Percentiles rank a stretch among this genome's conserved stretches.
Conservation (phyloP, 2,797 vertebrate genomes). For the Cuniculus paca region DNA sequence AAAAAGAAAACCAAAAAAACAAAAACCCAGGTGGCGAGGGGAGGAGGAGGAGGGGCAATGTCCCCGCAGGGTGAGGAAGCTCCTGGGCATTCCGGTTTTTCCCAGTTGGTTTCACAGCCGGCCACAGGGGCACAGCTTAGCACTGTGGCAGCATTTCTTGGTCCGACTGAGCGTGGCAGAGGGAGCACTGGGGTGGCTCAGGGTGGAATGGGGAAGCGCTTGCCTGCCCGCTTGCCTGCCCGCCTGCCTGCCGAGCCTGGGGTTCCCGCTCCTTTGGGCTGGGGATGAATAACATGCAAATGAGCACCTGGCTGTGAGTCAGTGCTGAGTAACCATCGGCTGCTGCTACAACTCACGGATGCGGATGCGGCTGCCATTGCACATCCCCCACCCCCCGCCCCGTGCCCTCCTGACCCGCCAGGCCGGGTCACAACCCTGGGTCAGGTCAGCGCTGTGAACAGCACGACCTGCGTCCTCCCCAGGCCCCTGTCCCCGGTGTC, state of each 20-base stretch:
- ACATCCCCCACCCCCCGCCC: no score
- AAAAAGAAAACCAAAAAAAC: background rate
- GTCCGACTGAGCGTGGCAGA: background rate
- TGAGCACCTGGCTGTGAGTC: conserved; percentile 77
- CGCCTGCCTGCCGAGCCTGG: background rate
- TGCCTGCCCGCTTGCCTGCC: no score
- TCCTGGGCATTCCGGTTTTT: background rate
- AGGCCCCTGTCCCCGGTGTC: background rate
- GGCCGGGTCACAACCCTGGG: background rate
- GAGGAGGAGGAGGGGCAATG: background rate
- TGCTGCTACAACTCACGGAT: no score
- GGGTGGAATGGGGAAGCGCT: background rate
- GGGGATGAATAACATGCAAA: conserved; percentile 54
- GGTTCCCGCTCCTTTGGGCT: background rate
- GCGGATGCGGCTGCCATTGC: no score
- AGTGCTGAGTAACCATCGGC: conserved; percentile 49
- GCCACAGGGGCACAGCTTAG: background rate
- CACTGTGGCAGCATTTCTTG: background rate
- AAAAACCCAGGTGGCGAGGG: background rate
- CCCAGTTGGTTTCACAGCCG: background rate
- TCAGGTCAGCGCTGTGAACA: background rate
- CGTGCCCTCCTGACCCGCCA: background rate
- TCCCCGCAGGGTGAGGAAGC: background rate
- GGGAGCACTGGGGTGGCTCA: background rate
- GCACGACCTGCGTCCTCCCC: background rate